Conservation (phyloP, 2,113 vertebrate species). For the Aleadryas rufinucha region DNA sequence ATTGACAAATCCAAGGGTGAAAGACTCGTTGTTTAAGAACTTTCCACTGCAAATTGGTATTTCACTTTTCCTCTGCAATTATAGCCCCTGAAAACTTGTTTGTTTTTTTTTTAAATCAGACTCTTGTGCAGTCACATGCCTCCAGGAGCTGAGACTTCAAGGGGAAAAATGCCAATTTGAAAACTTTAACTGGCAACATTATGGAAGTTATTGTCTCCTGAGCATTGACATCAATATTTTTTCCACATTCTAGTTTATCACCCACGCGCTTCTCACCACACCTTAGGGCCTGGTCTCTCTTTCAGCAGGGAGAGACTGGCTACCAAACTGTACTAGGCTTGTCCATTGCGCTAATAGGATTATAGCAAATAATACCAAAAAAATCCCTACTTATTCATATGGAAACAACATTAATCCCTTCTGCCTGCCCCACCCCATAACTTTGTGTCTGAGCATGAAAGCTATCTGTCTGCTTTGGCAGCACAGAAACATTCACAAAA, state of each 20-base stretch:
- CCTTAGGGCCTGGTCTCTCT: neutral
- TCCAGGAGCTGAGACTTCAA: neutral
- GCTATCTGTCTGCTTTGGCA: conserved; percentile 17
- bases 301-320: neutral
- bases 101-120: neutral
- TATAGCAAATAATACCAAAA: neutral
- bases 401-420: conserved; percentile 16
- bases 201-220: neutral
- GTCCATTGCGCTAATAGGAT: neutral
- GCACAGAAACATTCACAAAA: neutral
- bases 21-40: neutral
- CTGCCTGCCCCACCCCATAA: conserved; percentile 7
- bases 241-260: neutral
- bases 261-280: conserved; percentile 45
- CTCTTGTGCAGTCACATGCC: neutral
- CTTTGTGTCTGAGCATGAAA: conserved; percentile 6
- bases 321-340: neutral
- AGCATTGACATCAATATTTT: neutral
- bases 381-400: neutral
- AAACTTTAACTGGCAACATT: neutral
- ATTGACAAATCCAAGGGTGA: neutral
- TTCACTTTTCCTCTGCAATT: neutral
- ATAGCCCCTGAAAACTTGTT: neutral
- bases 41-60: neutral
- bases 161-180: neutral